Base-by-base conservation (phyloP, 1,140 invertebrate species). In the Amphibalanus amphitrite region DNA sequence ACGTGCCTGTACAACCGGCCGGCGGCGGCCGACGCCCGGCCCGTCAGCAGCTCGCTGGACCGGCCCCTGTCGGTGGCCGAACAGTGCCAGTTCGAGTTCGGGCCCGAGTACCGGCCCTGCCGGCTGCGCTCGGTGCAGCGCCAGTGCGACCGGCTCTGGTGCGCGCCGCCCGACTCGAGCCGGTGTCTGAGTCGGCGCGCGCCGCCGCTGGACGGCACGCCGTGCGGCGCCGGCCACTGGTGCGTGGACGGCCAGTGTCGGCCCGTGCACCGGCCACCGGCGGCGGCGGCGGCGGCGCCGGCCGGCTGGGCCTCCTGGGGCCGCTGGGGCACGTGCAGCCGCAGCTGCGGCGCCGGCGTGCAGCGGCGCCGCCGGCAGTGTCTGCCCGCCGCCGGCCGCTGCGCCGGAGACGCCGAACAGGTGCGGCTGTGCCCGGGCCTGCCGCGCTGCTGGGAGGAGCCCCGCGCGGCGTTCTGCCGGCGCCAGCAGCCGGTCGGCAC, bases 61-160 rank as follows among this genome's bases (percentile, higher is more conserved):
- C 78, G 82, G 30, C 80, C 84, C 33, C 89, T 89, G 77, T 85
- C 84, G 3, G 85, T 90, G 82, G 87, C 90, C 75, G 86, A 89
- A 75, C 89, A 91, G 76, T 91, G 89, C 77, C 80, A 87, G 65
- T 85, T 88, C 78, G 89, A 90, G 77, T 91, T 91, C 78, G 89
- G 89, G 6, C 78, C 0, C 75, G 85, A 84, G 69, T 85, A 83
- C 73, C 76, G 77, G 29, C 78, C 84, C 28, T 86, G 84, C 72
- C 79, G 81, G 72, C 81, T 78, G 67, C 82, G 83, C 73, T 81
- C 83, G 13, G 77, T 83, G 8, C 78, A 80, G 23, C 84, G 86
- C 72, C 85, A 85, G 0, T 90, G 89, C 75, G 82, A 84, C 0
- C 83, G 86, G 76, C 80, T 91, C 69, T 90, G 89, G 88, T 91